Base-by-base conservation (phyloP, 2,888 invertebrate species). In the Lasius fuliginosus region DNA sequence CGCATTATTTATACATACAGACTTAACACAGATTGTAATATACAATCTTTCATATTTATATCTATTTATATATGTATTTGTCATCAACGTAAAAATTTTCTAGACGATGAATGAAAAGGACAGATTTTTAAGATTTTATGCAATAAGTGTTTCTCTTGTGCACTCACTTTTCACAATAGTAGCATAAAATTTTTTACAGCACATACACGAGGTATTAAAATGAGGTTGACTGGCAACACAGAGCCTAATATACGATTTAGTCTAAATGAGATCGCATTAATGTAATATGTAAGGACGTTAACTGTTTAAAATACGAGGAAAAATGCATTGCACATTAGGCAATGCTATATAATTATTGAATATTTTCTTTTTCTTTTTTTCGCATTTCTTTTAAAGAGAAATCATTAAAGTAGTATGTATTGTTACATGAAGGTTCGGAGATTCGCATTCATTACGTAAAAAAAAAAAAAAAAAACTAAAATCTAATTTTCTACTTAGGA, bases 31-130 rank as follows among this genome's bases (percentile, higher is more conserved):
- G 86, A 90, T 85, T 85, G 89, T 82, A 88, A 90, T 91, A 81
- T 91, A 92, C 90, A 91, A 89, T 87, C 86, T 69, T 82, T 69
- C 60, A 46, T 85, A 85, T 79, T 73, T 91, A 88, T 87, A 89
- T 84, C 73, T 87, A 33, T 56, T 27, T 65, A 65, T 67, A 82
- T 77, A 76, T 86, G 73, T 84, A 81, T 60, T 46, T 60, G 30
- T 79, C 68, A 40, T 73, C 64, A 85, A 89, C 67, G 23, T 58
- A 82, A 84, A 77, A 81, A 82, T 49, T 84, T 5, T 67, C 49
- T 82, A 82, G 71, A 58, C 12, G 30, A 64, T 42, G 11, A 56
- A 65, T 60, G 46, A 82, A 84, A 82, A 30, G 23, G n/a, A 75
- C 27, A 58, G 8, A 8, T 49, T 67, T 36, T 53, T 46, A 68